Percentiles rank a stretch among this genome's conserved stretches.
These are phyloP conservation scores for Phainopepla nitens DNA, from an alignment of 2,113 vertebrate species.

Conservation along the genomic window DNA sequence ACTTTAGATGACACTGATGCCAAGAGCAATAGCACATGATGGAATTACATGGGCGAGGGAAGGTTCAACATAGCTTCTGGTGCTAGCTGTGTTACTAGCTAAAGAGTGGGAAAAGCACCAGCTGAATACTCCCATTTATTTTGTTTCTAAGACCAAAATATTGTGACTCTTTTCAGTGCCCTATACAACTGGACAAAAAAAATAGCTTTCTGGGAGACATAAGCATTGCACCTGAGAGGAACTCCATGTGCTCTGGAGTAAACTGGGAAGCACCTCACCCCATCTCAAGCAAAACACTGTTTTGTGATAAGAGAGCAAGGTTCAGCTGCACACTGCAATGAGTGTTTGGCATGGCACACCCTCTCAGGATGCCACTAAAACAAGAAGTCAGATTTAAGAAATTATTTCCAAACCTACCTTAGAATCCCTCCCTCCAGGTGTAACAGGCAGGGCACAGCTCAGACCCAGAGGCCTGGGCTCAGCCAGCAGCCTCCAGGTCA, in stretches of 20 bases:
- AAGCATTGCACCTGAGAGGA: neutral
- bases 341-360: rapidly evolving
- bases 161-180: neutral
- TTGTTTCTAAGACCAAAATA: neutral
- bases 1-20: neutral
- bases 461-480: neutral
- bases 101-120: neutral
- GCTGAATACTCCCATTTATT: neutral
- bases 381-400: neutral
- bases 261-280: neutral
- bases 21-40: neutral
- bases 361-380: neutral
- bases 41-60: neutral
- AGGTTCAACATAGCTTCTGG: neutral
- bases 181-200: neutral
- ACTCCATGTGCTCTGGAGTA: neutral
- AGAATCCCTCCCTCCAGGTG: neutral
- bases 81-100: neutral
- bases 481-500: neutral
- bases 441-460: neutral
- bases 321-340: neutral
- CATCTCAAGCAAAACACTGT: neutral
- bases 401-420: neutral
- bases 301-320: neutral
- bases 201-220: neutral